Percentiles rank a stretch among this genome's conserved stretches.
Conservation (phyloP, 2,888 invertebrate genomes). For the Ectemnius continuus region DNA sequence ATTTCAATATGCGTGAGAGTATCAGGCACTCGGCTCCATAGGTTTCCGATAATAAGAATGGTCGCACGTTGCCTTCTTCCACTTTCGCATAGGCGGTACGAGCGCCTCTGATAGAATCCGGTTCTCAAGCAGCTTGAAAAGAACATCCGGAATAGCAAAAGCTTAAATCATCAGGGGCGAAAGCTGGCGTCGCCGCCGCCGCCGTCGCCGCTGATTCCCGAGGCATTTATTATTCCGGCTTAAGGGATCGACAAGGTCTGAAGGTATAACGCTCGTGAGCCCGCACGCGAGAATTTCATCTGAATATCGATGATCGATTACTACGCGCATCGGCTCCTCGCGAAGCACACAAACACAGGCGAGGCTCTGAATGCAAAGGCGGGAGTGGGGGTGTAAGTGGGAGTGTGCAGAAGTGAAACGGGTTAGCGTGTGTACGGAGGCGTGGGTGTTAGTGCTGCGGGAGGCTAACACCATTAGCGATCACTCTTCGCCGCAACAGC, state of each 20-base stretch:
- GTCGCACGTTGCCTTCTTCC: not conserved
- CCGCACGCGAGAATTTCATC: slow-evolving; percentile 53
- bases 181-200: no score
- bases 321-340: slow-evolving; percentile 42
- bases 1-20: slow-evolving; percentile 3
- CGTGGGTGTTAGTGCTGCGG: slow-evolving; percentile 23
- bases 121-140: not conserved
- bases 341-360: slow-evolving; percentile 35
- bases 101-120: not conserved
- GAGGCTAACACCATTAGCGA: slow-evolving; percentile 70
- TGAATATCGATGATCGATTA: slow-evolving; percentile 69
- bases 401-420: slow-evolving; percentile 13
- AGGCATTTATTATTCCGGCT: slow-evolving; percentile 67
- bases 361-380: not conserved
- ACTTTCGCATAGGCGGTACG: not conserved
- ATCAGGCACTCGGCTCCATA: not conserved
- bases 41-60: slow-evolving; percentile 5
- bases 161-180: no score
- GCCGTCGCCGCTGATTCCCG: slow-evolving; percentile 50
- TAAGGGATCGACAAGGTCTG: slow-evolving; percentile 49
- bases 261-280: slow-evolving; percentile 21
- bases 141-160: no score
- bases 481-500: slow-evolving; percentile 69
- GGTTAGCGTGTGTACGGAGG: slow-evolving; percentile 23
- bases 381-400: no score